Percentiles rank a stretch among this genome's conserved stretches.
Conservation (phyloP, 1,140 invertebrate genomes). For the Hyles euphorbiae region DNA sequence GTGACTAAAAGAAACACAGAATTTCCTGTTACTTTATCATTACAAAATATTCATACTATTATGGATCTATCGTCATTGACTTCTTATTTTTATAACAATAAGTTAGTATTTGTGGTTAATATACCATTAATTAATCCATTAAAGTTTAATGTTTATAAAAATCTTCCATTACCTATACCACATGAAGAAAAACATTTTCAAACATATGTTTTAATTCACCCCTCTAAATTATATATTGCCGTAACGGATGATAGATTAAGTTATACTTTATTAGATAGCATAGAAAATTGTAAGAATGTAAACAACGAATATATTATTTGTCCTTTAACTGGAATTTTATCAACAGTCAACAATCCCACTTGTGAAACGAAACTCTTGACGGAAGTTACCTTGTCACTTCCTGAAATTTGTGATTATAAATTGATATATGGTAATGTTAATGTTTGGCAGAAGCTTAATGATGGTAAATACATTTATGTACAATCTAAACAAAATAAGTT, state of each 20-base stretch:
- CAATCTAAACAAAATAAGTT: neutral
- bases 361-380: constrained; percentile 2
- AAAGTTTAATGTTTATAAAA: constrained; percentile 16
- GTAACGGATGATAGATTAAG: neutral
- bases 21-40: constrained; percentile 16
- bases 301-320: constrained; percentile 9
- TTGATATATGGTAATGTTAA: neutral
- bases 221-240: neutral
- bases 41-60: constrained; percentile 22
- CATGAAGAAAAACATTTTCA: constrained; percentile 9
- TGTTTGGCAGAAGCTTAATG: neutral
- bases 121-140: constrained; percentile 13
- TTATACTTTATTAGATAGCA: constrained; percentile 1
- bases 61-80: constrained; percentile 22
- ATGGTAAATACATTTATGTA: constrained; percentile 1
- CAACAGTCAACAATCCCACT: neutral
- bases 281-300: constrained; percentile 4
- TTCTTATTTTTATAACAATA: constrained; percentile 27
- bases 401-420: constrained; percentile 1
- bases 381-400: neutral
- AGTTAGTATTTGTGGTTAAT: constrained; percentile 18
- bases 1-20: constrained; percentile 18
- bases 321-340: constrained; percentile 2
- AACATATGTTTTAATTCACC: constrained; percentile 18
- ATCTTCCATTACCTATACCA: constrained; percentile 20